A percentile compares a stretch with the other conserved stretches of the same genome.
Conservation (phyloP, 2,888 invertebrate species). For the Calephelis perditalis region DNA sequence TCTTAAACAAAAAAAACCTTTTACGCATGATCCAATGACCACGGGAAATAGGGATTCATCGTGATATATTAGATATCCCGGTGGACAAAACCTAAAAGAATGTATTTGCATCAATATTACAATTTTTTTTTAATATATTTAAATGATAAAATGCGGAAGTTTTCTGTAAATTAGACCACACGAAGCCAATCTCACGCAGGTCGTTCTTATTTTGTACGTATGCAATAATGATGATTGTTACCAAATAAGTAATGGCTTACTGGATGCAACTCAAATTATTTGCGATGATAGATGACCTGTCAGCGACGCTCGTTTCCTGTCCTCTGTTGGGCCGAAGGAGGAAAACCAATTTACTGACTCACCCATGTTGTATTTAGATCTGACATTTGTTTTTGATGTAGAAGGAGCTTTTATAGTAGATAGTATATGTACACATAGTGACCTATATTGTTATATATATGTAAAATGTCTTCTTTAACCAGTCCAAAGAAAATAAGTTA, state of each 20-base stretch:
- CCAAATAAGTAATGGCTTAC: slow-evolving; percentile 62
- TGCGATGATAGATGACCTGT: slow-evolving; percentile 56
- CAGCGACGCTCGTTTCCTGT: slow-evolving; percentile 37
- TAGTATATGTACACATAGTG: not conserved
- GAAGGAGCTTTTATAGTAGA: not conserved
- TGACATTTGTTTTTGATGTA: slow-evolving; percentile 2
- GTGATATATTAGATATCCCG: too few relatives aligned
- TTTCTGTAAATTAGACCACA: slow-evolving; percentile 29
- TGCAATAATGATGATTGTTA: slow-evolving; percentile 57
- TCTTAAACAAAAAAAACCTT: too few relatives aligned
- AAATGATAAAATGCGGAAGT: too few relatives aligned
- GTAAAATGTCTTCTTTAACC: too few relatives aligned
- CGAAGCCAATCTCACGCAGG: slow-evolving; percentile 31
- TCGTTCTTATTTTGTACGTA: slow-evolving; percentile 32
- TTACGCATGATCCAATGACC: too few relatives aligned
- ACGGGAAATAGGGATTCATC: too few relatives aligned
- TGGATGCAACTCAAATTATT: slow-evolving; percentile 47
- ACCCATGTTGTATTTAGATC: not conserved
- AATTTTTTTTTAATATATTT: too few relatives aligned
- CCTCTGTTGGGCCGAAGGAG: slow-evolving; percentile 28
- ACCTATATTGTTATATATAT: too few relatives aligned
- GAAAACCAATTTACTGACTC: slow-evolving; percentile 18
- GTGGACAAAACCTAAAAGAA: too few relatives aligned
- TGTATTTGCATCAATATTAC: too few relatives aligned
- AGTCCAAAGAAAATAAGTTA: too few relatives aligned